phyloP scores from a whole-genome alignment of 2,888 invertebrate genomes.

The Pristionchus maxplancki region DNA sequence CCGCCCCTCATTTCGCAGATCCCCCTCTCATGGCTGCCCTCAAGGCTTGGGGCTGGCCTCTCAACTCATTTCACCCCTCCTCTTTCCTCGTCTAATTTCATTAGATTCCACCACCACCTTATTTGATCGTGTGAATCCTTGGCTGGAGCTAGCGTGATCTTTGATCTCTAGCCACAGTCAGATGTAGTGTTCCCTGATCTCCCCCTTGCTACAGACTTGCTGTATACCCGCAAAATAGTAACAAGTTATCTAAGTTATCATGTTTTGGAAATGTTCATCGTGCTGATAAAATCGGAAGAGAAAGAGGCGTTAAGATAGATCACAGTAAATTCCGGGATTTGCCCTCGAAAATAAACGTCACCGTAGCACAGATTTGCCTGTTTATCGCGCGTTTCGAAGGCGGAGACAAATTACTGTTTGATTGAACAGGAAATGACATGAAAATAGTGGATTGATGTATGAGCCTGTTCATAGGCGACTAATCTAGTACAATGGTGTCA shows the following conservation, averaged over 20 bases:
- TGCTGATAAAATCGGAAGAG: background rate
- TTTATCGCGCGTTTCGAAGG: background rate
- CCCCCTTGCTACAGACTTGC: background rate
- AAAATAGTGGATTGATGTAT: background rate
- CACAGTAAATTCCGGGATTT: background rate
- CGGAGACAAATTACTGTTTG: background rate
- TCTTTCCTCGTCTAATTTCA: background rate
- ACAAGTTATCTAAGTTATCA: background rate
- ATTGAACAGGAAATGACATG: background rate
- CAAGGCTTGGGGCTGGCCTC: background rate
- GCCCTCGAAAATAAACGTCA: background rate
- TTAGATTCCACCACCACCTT: background rate
- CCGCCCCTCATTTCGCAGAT: conserved; percentile 42
- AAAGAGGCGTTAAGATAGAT: background rate
- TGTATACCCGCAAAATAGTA: background rate
- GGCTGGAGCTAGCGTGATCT: background rate
- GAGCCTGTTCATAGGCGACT: background rate
- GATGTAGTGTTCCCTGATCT: background rate
- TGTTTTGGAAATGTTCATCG: background rate
- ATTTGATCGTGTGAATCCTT: background rate
- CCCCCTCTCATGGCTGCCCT: conserved; percentile 1
- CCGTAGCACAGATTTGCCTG: background rate
- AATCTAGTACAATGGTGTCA: background rate
- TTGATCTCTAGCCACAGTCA: background rate
- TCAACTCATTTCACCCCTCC: background rate